A percentile compares a stretch with the other conserved stretches of the same genome.
These are phyloP conservation scores for Hyposoter dolosus DNA, from an alignment of 2,888 invertebrate species.

Conservation along the genomic window DNA sequence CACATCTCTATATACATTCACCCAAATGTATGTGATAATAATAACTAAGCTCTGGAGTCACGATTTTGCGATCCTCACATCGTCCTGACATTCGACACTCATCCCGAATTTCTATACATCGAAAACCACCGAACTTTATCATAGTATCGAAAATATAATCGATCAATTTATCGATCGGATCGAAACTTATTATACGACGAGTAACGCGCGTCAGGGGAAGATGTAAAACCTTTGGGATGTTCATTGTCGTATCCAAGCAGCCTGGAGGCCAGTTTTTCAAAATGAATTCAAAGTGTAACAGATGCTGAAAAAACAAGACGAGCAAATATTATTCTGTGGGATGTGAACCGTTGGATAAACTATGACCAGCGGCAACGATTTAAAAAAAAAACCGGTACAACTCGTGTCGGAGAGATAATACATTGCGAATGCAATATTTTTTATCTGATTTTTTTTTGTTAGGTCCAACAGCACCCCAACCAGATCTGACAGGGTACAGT, in stretches of 20 bases:
- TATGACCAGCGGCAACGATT: not conserved
- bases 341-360: not conserved
- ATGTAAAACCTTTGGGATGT: too few relatives aligned
- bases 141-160: not conserved
- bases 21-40: slow-evolving; percentile 47
- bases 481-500: slow-evolving; percentile 85
- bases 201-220: too few relatives aligned
- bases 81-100: not conserved
- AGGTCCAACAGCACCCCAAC: slow-evolving; percentile 87
- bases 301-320: not conserved
- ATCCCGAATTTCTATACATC: not conserved
- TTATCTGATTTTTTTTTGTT: slow-evolving; percentile 53
- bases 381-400: slow-evolving; percentile 6
- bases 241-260: not conserved
- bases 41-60: slow-evolving; percentile 60
- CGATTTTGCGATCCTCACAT: slow-evolving; percentile 16
- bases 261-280: not conserved
- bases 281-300: not conserved
- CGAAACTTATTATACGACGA: too few relatives aligned
- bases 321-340: not conserved
- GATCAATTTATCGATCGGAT: not conserved
- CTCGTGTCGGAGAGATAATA: not conserved
- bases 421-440: slow-evolving; percentile 1
- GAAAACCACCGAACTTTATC: not conserved
- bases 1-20: not conserved